Conservation (phyloP, 2,888 invertebrate species). For the Lasioglossum calceatum region DNA sequence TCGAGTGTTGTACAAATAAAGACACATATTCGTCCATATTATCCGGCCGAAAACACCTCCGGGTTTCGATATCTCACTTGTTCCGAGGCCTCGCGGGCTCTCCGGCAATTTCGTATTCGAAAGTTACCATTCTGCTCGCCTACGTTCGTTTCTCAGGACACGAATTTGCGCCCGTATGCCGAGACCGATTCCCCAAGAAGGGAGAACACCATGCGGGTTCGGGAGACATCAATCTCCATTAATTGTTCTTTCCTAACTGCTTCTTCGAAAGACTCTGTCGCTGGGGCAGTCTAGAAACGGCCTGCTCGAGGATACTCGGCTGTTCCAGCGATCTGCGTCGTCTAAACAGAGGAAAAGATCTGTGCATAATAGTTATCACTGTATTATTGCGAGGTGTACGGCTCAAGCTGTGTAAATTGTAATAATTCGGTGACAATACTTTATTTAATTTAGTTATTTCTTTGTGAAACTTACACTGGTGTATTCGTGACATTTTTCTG, state of each 20-base stretch:
- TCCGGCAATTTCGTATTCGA: background rate
- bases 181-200: slow-evolving; percentile 45
- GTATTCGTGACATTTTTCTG: background rate
- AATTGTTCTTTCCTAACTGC: slow-evolving; percentile 62
- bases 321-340: background rate
- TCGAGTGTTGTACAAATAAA: background rate
- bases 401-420: background rate
- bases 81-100: background rate
- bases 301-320: background rate
- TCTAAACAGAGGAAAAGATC: background rate
- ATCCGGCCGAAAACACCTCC: background rate
- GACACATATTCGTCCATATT: background rate
- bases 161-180: slow-evolving; percentile 70
- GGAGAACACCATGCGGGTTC: slow-evolving; percentile 68
- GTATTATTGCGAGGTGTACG: background rate
- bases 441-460: background rate
- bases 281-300: slow-evolving; percentile 25
- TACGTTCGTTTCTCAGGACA: slow-evolving; percentile 27
- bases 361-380: background rate
- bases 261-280: slow-evolving; percentile 49
- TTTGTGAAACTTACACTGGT: background rate
- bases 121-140: background rate
- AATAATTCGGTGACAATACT: background rate
- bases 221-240: slow-evolving; percentile 69
- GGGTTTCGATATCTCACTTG: background rate